Base-by-base conservation (phyloP, 2,888 invertebrate species). In the Romanomermis culicivorax region DNA sequence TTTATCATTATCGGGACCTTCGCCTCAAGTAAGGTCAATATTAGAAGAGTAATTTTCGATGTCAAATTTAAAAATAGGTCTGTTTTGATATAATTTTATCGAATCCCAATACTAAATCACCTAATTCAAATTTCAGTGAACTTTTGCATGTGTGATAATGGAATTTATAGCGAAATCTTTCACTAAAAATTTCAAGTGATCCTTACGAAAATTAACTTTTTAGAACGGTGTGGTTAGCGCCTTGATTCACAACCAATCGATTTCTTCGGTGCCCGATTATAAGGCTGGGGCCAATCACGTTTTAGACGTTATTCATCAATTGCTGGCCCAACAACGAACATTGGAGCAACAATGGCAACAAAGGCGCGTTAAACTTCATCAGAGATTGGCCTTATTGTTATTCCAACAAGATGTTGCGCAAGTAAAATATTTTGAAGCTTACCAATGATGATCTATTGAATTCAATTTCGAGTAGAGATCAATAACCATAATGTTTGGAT, bases 331-430 rank as follows among this genome's bases (percentile, higher is more conserved):
- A 68, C 93, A 95, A 69, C 77, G 91, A 54, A 82, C 86, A 4
- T 75, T 93, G 43, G 93, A 93, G 70, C 85, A 87, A 60, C 79
- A 86, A 58, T 93, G 91, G 84, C 89, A 89, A 66, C 81, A 84
- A 60, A 87, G 89, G 63, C 83, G 91, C 72, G 84, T 91, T 61
- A 85, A 89, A 70, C 75, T 95, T 56, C 93, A 93, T 71, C 93
- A 93, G 72, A 76, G 88, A 61, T 76, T 93, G 42, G 91, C 91
- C 7, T 75, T 95, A 63, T 77, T 79, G 63, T 77, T 93, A 48
- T 95, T 95, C 71, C 91, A 95, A 72, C 91, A 93, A 70, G 93
- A 93, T 71, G 91, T 93, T 51, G 83, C 88, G 71, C 91, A 91
- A 78, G 87, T 82, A 23, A 45, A 23, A 36, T 11, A 36, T 36